A percentile compares a stretch with the other conserved stretches of the same genome.
These are phyloP conservation scores for Lycaon pictus DNA, from an alignment of 2,113 vertebrate genomes.

Conservation along the genomic window DNA sequence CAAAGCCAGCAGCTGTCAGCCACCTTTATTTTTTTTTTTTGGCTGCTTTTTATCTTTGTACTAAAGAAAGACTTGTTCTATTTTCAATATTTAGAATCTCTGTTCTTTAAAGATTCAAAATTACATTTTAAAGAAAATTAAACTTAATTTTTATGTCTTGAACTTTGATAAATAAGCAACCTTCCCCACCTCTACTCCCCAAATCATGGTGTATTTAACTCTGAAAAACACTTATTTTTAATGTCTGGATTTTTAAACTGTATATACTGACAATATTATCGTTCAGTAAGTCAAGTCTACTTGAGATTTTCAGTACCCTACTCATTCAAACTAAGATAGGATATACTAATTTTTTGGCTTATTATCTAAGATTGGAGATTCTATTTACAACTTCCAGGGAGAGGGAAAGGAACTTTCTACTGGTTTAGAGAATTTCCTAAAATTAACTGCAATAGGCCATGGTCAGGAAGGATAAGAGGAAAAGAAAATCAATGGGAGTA, in stretches of 20 bases:
- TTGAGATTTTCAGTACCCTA: neutral
- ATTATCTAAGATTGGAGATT: slow-evolving; percentile 9
- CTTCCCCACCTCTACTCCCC: neutral
- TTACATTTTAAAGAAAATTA: slow-evolving; percentile 52
- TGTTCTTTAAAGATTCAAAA: slow-evolving; percentile 58
- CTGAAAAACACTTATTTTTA: slow-evolving; percentile 26
- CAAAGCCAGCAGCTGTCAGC: slow-evolving; percentile 69
- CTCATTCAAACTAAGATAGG: slow-evolving; percentile 36
- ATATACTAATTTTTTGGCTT: neutral
- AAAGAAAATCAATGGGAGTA: neutral
- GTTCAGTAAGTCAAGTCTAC: slow-evolving; percentile 7
- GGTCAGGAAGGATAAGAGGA: slow-evolving; percentile 26
- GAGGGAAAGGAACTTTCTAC: neutral
- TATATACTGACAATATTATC: neutral
- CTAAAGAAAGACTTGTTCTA: slow-evolving; percentile 24
- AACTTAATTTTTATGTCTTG: slow-evolving; percentile 53
- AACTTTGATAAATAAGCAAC: slow-evolving; percentile 37
- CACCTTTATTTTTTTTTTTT: slow-evolving; percentile 52
- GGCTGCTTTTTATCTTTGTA: slow-evolving; percentile 70
- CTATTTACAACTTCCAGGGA: neutral
- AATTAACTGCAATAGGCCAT: neutral
- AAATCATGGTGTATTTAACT: neutral
- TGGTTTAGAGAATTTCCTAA: neutral
- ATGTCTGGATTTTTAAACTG: neutral
- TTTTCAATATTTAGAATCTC: slow-evolving; percentile 45